Evolutionary conservation across 2,113 vertebrate genomes (phyloP), one percentile per base, ranked within the genome.

Genomic region (Tragelaphus imberbis): DNA sequence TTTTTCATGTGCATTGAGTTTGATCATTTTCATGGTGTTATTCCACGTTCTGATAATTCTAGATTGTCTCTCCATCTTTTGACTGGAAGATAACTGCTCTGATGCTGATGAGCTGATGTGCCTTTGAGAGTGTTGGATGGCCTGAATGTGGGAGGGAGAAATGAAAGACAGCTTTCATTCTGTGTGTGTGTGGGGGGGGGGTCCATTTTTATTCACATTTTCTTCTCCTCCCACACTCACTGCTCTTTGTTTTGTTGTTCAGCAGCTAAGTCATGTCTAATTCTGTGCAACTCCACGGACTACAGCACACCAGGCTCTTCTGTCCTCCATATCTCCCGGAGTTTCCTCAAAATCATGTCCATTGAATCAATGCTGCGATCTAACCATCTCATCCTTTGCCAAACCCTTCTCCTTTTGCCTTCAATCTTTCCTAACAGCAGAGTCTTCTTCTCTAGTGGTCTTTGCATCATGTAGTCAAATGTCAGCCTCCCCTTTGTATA

Each of bases 171-270:
- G 9, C 33, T 53, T 88, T 58, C 28, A 1, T 84, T 65, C 7
- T 30, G 28, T 3, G 0, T 63, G 30, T 30, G 28, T 2, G 0
- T 15, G n/a, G 28, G 6, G 13, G 6, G 21, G 8, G n/a, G 0
- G n/a, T 82, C 33, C 9, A 23, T 36, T 36, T n/a, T 40, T 4
- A 15, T 81, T 75, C 6, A 11, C 2, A 16, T 68, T 40, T 91
- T 6, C 51, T 88, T 61, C 25, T 44, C 30, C 23, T 53, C 27
- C 15, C 6, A 12, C 1, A 4, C 28, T 59, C 40, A 40, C 27
- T 51, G 7, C 33, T 93, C 84, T 51, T 15, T 40, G 21, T 15
- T 27, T 44, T 77, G 12, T 77, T 77, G 40, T 44, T 44, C 23
- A 77, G 59, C 14, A 28, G 27, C 12, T 63, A 63, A 30, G 36